These are phyloP conservation scores for Bellardia bayeri DNA, from an alignment of 2,888 invertebrate species.

Conservation along the genomic window DNA sequence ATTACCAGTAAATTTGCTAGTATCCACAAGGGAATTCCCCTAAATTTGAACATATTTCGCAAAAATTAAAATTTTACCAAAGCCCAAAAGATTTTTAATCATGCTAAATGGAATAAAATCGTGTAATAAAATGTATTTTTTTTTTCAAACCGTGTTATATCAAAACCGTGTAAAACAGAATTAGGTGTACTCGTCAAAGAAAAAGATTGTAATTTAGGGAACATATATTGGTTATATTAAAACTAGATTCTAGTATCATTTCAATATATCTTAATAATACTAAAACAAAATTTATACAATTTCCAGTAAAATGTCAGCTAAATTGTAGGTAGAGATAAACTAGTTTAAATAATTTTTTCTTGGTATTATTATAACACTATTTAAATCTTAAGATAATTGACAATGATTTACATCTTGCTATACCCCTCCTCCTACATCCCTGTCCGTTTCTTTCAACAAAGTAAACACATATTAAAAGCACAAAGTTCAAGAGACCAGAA, in stretches of 20 bases:
- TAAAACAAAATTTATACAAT: neutral
- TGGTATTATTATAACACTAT: too few relatives aligned
- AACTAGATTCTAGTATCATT: neutral
- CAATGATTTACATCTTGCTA: neutral
- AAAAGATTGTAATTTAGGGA: neutral
- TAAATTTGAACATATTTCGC: neutral
- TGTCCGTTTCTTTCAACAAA: neutral
- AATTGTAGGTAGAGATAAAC: too few relatives aligned
- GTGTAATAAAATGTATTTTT: too few relatives aligned
- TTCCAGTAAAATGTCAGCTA: too few relatives aligned
- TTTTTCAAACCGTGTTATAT: too few relatives aligned
- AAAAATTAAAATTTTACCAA: too few relatives aligned
- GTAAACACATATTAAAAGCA: constrained; percentile 50
- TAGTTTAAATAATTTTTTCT: too few relatives aligned
- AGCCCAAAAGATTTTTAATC: too few relatives aligned
- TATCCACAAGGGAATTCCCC: too few relatives aligned
- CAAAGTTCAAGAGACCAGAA: constrained; percentile 54
- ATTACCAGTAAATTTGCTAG: neutral
- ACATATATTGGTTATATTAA: neutral
- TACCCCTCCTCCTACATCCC: neutral
- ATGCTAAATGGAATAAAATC: too few relatives aligned
- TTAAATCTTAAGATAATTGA: too few relatives aligned
- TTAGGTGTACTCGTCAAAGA: neutral
- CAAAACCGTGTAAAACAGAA: too few relatives aligned
- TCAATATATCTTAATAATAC: neutral